Evolutionary conservation across 2,113 vertebrate genomes (phyloP).

Genomic region (Cavia aperea): DNA sequence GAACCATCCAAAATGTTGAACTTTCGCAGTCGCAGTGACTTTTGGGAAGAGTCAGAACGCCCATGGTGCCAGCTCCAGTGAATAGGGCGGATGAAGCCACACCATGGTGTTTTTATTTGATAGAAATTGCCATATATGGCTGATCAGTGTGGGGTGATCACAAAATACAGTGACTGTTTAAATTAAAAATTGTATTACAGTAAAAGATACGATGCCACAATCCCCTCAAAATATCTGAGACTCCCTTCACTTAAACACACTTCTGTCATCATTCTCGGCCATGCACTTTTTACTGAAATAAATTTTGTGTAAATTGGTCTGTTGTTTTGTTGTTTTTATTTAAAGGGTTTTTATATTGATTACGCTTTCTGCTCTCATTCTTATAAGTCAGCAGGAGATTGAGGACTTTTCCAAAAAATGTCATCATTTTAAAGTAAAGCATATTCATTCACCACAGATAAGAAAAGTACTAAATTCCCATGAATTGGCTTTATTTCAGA

Average conservation of each 20-base stretch:
- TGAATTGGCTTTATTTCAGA: neutral
- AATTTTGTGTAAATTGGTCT: too few species aligned
- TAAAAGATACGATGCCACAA: neutral
- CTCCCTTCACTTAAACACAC: neutral
- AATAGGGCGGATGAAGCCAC: neutral
- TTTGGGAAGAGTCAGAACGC: neutral
- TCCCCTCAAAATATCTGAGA: neutral
- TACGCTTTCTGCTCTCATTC: neutral
- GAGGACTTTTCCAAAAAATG: neutral
- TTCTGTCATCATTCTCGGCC: neutral
- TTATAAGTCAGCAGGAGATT: neutral
- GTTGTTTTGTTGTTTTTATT: neutral
- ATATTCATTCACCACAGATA: accelerated
- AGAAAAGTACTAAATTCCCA: too few species aligned
- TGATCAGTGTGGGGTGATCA: neutral
- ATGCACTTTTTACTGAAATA: neutral
- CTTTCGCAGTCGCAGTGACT: neutral
- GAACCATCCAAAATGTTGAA: neutral
- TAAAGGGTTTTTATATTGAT: neutral
- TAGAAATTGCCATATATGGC: neutral
- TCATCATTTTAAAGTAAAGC: neutral
- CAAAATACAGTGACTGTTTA: neutral
- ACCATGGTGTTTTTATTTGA: neutral
- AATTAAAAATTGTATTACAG: neutral
- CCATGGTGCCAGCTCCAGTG: neutral